These are phyloP conservation scores for Anastrepha ludens DNA, from an alignment of 1,140 invertebrate species.

Conservation along the genomic window DNA sequence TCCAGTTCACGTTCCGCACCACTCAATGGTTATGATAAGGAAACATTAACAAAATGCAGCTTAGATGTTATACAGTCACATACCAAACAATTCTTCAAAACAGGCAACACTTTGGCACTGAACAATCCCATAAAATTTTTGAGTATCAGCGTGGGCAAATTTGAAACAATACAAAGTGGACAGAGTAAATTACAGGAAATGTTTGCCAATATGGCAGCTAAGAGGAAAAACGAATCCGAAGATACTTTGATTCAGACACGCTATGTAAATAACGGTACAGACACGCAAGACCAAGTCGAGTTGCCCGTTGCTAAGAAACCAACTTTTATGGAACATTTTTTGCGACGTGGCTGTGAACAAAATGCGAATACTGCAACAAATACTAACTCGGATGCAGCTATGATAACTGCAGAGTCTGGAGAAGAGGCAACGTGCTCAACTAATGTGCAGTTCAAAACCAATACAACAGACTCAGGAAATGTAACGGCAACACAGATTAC, in stretches of 20 bases:
- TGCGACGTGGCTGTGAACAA: not conserved
- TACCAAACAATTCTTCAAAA: constrained; percentile 72
- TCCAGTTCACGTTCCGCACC: constrained; percentile 77
- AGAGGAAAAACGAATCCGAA: constrained; percentile 55
- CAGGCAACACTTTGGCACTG: constrained; percentile 71
- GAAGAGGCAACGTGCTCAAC: not conserved
- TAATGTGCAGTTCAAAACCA: not conserved
- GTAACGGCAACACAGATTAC: not conserved
- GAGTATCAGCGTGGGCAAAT: constrained; percentile 87
- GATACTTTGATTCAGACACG: not conserved
- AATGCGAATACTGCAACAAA: not conserved
- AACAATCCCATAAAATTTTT: constrained; percentile 81
- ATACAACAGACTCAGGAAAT: not conserved
- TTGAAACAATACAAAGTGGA: constrained; percentile 77
- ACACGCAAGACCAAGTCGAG: not conserved
- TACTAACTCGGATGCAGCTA: not conserved
- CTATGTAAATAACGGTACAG: not conserved
- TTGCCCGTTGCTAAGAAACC: constrained; percentile 62
- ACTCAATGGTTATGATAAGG: constrained; percentile 75
- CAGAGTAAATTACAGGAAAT: constrained; percentile 75
- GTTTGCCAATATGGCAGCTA: constrained; percentile 70
- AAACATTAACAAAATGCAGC: constrained; percentile 78
- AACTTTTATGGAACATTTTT: constrained; percentile 28
- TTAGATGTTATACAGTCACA: constrained; percentile 79
- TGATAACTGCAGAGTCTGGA: not conserved